Conservation (phyloP, 2,797 vertebrate genomes). For the Gadopsis marmoratus region DNA sequence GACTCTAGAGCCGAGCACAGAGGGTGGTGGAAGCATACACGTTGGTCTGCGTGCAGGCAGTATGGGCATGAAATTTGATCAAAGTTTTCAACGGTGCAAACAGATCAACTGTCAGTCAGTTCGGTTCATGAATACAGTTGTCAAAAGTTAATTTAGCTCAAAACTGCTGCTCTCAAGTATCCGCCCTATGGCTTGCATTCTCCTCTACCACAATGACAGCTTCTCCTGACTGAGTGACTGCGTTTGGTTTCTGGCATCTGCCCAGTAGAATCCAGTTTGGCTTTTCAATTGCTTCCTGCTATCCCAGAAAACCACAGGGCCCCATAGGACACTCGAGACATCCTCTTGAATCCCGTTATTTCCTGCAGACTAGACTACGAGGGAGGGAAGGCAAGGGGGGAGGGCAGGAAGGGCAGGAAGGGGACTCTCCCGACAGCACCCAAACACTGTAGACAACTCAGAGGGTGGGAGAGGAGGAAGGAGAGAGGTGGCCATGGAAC, state of each 20-base stretch:
- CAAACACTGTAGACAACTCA: conserved; percentile 66
- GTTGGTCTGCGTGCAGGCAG: conserved; percentile 14
- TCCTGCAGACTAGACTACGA: conserved; percentile 79
- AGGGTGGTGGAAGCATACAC: conserved; percentile 34
- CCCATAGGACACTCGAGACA: conserved; percentile 70
- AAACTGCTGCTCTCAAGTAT: conserved; percentile 25
- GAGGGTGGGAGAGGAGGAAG: conserved; percentile 45
- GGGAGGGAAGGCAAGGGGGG: conserved; percentile 33
- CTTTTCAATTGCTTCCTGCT: conserved; percentile 74
- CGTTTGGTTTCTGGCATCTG: conserved; percentile 56
- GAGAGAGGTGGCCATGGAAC: conserved; percentile 35
- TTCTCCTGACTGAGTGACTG: conserved; percentile 37
- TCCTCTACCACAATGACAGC: conserved; percentile 57
- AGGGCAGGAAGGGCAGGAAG: conserved; percentile 55
- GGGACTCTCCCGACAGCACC: conserved; percentile 62
- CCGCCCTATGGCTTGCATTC: conserved; percentile 40
- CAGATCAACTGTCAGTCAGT: neutral
- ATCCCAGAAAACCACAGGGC: conserved; percentile 69
- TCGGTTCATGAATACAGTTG: conserved; percentile 9
- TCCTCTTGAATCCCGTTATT: conserved; percentile 76
- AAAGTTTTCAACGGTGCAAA: neutral
- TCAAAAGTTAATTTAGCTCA: conserved; percentile 27
- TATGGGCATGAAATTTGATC: conserved; percentile 1
- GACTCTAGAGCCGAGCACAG: conserved; percentile 42
- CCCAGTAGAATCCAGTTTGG: conserved; percentile 48